These are phyloP conservation scores for Hepsetus odoe DNA, from an alignment of 2,113 vertebrate species.

Conservation along the genomic window DNA sequence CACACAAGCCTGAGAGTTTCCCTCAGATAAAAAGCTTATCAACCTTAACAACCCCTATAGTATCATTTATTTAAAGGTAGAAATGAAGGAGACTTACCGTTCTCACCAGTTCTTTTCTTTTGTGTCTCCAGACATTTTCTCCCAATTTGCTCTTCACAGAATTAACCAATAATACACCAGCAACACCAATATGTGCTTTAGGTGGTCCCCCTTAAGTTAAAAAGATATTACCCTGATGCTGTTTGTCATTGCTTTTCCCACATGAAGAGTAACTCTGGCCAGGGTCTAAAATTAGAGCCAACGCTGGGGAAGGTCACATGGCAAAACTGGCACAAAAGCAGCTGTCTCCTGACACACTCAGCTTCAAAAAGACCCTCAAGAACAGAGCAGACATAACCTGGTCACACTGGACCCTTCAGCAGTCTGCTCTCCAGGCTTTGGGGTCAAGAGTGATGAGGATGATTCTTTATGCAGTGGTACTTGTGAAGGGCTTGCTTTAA, in stretches of 20 bases:
- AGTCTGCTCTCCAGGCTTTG: background rate
- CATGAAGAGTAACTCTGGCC: conserved; percentile 61
- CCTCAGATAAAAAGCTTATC: no score
- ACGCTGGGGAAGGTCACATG: conserved; percentile 77
- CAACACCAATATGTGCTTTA: background rate
- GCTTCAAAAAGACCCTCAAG: background rate
- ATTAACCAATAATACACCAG: background rate
- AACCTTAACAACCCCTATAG: background rate
- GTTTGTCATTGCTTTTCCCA: conserved; percentile 45
- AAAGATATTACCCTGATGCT: conserved; percentile 24
- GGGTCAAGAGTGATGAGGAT: no score
- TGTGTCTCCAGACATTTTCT: background rate
- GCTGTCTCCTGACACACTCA: conserved; percentile 42
- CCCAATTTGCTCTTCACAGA: background rate
- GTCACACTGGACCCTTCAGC: background rate
- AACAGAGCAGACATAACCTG: conserved; percentile 16
- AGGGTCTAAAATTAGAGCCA: conserved; percentile 79
- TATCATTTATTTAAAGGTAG: background rate
- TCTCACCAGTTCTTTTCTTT: conserved; percentile 18
- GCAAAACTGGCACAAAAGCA: conserved; percentile 47
- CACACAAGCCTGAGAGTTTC: no score
- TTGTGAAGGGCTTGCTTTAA: no score
- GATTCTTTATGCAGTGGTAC: no score
- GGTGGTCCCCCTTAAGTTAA: conserved; percentile 10
- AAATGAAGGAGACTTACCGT: conserved; percentile 16